Base-by-base conservation (phyloP, 2,797 vertebrate genomes). In the Sitta carolinensis region DNA sequence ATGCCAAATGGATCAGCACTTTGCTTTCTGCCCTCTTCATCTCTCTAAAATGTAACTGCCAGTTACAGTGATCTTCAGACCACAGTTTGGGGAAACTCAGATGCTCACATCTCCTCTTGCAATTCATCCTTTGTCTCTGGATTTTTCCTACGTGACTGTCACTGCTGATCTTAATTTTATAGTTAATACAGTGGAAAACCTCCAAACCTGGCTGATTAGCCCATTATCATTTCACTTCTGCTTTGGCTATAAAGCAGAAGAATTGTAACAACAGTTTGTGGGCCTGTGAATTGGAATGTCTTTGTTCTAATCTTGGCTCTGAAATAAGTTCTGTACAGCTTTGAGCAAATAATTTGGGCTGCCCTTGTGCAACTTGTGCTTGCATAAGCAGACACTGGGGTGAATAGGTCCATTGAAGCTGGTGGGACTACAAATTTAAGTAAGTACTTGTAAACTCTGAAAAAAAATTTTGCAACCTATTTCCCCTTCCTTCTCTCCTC, bases 261-360 rank as follows among this genome's bases (percentile, higher is more conserved):
- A 90, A 90, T 51, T 93, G 57, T 90, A 87, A 93, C 63, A 93
- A 91, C 87, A 88, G 14, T 93, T 79, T 54, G 89, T 91, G 92
- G 83, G 79, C 57, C 59, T 93, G 67, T 3, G 18, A 94, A 90
- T 76, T 75, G 91, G 85, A 96, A 96, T 95, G 94, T 84, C 91
- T 96, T 97, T 96, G 89, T 96, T 91, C 94, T 91, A 32, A 63
- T 93, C 85, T 91, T 97, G 95, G 94, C 95, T 91, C 91, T 86
- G 48, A 91, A 95, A 82, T 93, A 89, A 95, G 74, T 92, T 96
- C 92, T 92, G 82, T 82, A 55, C 4, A 10, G 79, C 94, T 96
- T 73, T 96, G 94, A 96, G 84, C 92, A 96, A 95, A 94, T 96
- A 92, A 96, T 95, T 95, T 95, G 87, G 62, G 82, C 91, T 2